Base-by-base conservation (phyloP, 2,888 invertebrate genomes). In the Ormyrus nitidulus region DNA sequence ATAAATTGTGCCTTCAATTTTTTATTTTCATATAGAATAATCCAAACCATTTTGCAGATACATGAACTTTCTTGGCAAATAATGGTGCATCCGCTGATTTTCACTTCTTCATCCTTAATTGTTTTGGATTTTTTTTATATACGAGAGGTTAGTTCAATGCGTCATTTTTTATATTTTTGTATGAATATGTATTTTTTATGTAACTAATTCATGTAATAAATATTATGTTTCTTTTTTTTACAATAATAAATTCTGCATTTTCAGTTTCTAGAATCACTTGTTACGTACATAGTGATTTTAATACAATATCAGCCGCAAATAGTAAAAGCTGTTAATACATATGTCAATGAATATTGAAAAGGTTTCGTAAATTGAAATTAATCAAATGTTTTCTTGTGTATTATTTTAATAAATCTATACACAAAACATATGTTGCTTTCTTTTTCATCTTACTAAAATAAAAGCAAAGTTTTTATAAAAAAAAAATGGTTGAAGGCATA, bases 21-120 rank as follows among this genome's bases (percentile, higher is more conserved):
- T 34, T 34, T 46, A 56, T 10, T 48, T 11, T 46, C 13, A 53
- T 4, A 48, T 61, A n/a, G 0, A 34, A 51, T 70, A 34, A 34
- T 34, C 2, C 34, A 2, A 34, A 34, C 1, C 34, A 34, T 68
- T 19, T 76, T 65, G 8, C 51, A 84, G 81, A 76, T 81, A 48
- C 80, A 81, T 11, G 83, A 84, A 54, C 83, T 85, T 56, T 83
- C 84, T 19, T 48, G 84, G 46, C 86, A 86, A 83, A 78, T 85
- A 46, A 66, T 83, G 49, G 83, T 84, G 48, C 81, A 83, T 61
- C 83, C 85, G 2, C 53, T 85, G 19, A 46, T 49, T 44, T 84
- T 86, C 44, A 71, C 82, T 11, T 82, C 84, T 46, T 82, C 81
- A 76, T 84, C 84, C 34, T 81, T 85, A 53, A 78, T 82, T 3